Percentiles rank a stretch among this genome's conserved stretches.
Evolutionary conservation across 2,113 vertebrate species (phyloP).

Genomic region (human (Homo sapiens)): GRCh38 chr2:108417001-108417500

Average conservation of each 20-base stretch:
- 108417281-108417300: neutral
- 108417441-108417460: no score
- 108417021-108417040: neutral
- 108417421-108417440: no score
- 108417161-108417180: neutral
- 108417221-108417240: neutral
- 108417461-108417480: neutral
- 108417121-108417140: no score
- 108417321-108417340: neutral
- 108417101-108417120: neutral
- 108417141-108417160: neutral
- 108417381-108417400: no score
- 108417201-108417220: neutral
- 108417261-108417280: neutral
- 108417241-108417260: neutral
- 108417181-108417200: neutral
- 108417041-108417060: neutral
- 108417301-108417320: neutral
- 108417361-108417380: neutral
- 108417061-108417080: neutral
- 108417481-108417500: neutral
- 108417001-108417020: neutral
- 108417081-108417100: neutral
- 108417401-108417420: no score
- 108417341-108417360: neutral